Percentiles rank a stretch among this genome's conserved stretches.
Evolutionary conservation across 2,888 invertebrate species (phyloP).

Genomic region (Alsophila aescularia): DNA sequence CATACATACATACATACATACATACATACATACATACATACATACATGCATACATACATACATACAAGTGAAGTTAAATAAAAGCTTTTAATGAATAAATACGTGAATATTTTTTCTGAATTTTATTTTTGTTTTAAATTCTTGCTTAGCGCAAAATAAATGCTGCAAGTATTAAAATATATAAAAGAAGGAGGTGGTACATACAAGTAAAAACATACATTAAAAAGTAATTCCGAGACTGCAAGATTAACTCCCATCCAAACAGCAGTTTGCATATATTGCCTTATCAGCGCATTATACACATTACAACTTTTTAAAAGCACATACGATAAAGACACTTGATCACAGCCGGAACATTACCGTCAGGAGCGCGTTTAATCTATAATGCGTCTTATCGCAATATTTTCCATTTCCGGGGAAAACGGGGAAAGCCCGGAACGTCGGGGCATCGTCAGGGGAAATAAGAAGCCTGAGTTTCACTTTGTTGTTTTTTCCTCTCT

Average conservation of each 20-base stretch:
- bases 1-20: too few species aligned
- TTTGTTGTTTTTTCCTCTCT: slow-evolving; percentile 72
- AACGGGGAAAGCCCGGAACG: slow-evolving; percentile 64
- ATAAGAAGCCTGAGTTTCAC: slow-evolving; percentile 83
- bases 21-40: too few species aligned
- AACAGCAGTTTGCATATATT: slow-evolving; percentile 59
- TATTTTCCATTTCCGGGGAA: slow-evolving; percentile 83
- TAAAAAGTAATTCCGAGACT: slow-evolving; percentile 6
- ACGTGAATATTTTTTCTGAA: too few species aligned
- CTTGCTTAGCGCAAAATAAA: too few species aligned
- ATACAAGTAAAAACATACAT: not conserved
- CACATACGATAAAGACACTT: slow-evolving; percentile 62
- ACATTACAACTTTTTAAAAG: slow-evolving; percentile 62
- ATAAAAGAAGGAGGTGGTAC: too few species aligned
- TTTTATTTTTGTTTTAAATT: too few species aligned
- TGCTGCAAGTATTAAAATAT: too few species aligned
- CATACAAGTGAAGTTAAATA: too few species aligned
- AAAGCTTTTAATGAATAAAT: too few species aligned
- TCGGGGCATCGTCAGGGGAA: slow-evolving; percentile 80
- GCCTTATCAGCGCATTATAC: slow-evolving; percentile 56
- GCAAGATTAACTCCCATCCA: slow-evolving; percentile 9
- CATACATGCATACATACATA: too few species aligned
- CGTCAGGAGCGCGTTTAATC: slow-evolving; percentile 78
- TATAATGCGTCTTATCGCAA: slow-evolving; percentile 84
- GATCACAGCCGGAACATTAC: slow-evolving; percentile 73